Evolutionary conservation across 2,888 invertebrate genomes (phyloP).

Genomic region (Ennomos quercinarius): DNA sequence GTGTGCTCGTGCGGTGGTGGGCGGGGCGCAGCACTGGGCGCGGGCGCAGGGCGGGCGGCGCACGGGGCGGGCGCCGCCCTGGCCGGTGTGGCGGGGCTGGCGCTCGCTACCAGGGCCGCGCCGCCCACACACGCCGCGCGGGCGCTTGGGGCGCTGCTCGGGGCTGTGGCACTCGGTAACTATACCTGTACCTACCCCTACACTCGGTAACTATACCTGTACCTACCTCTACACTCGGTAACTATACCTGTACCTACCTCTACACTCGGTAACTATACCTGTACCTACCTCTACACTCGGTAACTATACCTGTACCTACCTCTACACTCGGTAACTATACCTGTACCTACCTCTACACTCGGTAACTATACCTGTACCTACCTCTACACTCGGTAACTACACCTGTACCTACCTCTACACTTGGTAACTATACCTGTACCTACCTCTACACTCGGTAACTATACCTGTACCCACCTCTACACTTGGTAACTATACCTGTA

Average conservation of each 20-base stretch:
- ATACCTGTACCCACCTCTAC: no score
- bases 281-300: no score
- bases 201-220: constrained; percentile 57
- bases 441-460: no score
- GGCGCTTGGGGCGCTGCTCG: constrained; percentile 66
- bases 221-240: constrained; percentile 65
- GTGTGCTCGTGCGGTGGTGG: constrained; percentile 29
- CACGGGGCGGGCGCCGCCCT: constrained; percentile 69
- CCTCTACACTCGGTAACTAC: no score
- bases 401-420: no score
- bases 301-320: no score
- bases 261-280: constrained; percentile 60
- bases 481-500: no score
- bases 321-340: no score
- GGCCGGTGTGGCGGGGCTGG: constrained; percentile 67
- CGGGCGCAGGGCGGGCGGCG: constrained; percentile 55
- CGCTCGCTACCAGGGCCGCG: constrained; percentile 60
- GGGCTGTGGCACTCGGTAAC: constrained; percentile 71
- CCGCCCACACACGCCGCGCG: constrained; percentile 45
- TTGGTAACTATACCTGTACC: no score
- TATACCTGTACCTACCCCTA: constrained; percentile 35
- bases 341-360: no score
- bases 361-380: no score
- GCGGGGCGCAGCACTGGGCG: constrained; percentile 42
- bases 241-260: constrained; percentile 35